Percentiles rank a stretch among this genome's conserved stretches.
These are phyloP conservation scores for Nannobrachium achirus DNA, from an alignment of 2,113 vertebrate species.

Conservation along the genomic window DNA sequence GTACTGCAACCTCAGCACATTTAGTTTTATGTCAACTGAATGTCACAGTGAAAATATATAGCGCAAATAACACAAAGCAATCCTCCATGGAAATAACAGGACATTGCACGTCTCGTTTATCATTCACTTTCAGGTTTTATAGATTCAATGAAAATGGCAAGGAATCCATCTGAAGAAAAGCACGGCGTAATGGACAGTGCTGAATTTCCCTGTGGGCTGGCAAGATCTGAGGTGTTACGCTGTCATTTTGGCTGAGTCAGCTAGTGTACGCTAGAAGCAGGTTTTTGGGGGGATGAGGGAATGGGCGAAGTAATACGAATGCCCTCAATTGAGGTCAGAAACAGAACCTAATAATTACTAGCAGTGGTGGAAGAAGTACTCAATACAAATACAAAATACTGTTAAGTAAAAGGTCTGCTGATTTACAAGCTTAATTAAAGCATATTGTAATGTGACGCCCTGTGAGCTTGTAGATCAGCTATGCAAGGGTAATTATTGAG, in stretches of 20 bases:
- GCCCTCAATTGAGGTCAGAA: slow-evolving; percentile 30
- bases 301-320: slow-evolving; percentile 7
- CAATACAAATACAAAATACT: too few species aligned
- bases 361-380: background rate
- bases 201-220: slow-evolving; percentile 36
- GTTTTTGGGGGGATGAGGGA: background rate
- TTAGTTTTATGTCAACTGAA: background rate
- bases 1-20: slow-evolving; percentile 22
- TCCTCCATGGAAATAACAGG: background rate
- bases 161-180: background rate
- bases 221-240: slow-evolving; percentile 13
- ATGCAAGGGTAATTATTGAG: too few species aligned
- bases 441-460: too few species aligned
- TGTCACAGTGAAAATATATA: slow-evolving; percentile 2
- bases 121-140: slow-evolving; percentile 3
- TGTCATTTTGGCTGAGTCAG: slow-evolving; percentile 44
- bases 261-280: slow-evolving; percentile 9
- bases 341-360: slow-evolving; percentile 35
- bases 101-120: slow-evolving; percentile 3
- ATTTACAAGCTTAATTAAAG: too few species aligned
- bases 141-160: background rate
- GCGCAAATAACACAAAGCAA: slow-evolving; percentile 10
- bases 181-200: slow-evolving; percentile 11
- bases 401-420: too few species aligned
- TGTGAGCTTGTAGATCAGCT: too few species aligned